phyloP scores from a whole-genome alignment of 1,140 invertebrate species.

The Drosophila varians region DNA sequence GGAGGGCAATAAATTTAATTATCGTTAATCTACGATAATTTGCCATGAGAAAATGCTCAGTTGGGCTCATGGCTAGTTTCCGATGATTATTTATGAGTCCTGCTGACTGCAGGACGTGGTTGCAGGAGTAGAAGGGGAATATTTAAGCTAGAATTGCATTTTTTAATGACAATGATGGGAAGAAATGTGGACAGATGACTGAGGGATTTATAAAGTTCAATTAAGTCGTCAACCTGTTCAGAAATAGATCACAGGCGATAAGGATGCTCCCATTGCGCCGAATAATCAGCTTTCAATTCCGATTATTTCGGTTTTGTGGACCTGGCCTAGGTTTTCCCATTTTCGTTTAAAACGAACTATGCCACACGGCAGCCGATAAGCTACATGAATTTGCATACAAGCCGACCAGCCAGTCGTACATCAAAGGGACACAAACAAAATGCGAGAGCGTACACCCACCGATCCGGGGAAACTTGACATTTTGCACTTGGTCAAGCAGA shows the following conservation, averaged over 20 bases:
- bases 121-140: not conserved
- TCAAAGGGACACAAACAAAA: conserved; percentile 54
- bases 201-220: conserved; percentile 10
- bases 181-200: conserved; percentile 22
- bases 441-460: conserved; percentile 1
- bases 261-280: conserved; percentile 9
- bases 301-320: conserved; percentile 14
- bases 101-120: not conserved
- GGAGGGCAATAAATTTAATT: conserved; percentile 71
- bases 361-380: conserved; percentile 47
- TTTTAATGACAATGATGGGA: not conserved
- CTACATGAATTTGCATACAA: conserved; percentile 52
- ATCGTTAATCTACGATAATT: conserved; percentile 80
- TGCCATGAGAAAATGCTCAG: conserved; percentile 74
- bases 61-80: conserved; percentile 49
- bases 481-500: conserved; percentile 78
- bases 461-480: conserved; percentile 63
- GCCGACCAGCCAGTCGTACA: conserved; percentile 47
- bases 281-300: conserved; percentile 40
- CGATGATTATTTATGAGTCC: conserved; percentile 35
- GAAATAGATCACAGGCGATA: conserved; percentile 6
- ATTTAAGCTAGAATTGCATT: not conserved
- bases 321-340: conserved; percentile 45
- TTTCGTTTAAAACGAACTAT: conserved; percentile 63
- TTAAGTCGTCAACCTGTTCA: conserved; percentile 13